Evolutionary conservation across 1,140 invertebrate genomes (phyloP), one percentile per base, ranked within the genome.

Genomic region (Chlorops oryzae): DNA sequence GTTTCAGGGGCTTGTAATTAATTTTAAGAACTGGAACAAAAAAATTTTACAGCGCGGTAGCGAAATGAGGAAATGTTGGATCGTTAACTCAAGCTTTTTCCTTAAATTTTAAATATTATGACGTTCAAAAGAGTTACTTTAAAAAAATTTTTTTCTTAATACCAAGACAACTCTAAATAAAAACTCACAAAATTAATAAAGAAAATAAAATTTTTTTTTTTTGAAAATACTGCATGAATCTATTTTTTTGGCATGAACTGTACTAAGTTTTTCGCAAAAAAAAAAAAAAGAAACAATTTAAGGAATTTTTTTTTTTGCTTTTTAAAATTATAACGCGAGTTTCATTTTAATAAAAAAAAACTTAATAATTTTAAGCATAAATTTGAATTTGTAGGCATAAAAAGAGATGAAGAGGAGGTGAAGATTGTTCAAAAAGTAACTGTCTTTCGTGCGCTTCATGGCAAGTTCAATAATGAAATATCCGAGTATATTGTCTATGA

Each of bases 11-110:
- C 22, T 47, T 15, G n/a, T n/a, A 2, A 23, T 5, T 21, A 34
- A 20, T 12, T 10, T 5, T 46, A 15, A 40, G 17, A 7, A 18
- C 27, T 6, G 45, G 12, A 15, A 32, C 9, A 32, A 32, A 32
- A 15, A 32, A 32, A 32, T 10, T 32, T 42, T 20, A 28, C 39
- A 43, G 49, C 46, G 24, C 51, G 61, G 65, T 69, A 69, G 65
- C 65, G 65, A 69, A 69, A 69, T 69, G 65, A 69, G 65, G 65
- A 57, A 64, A 61, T 65, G 61, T 58, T 69, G 65, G 65, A 69
- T 69, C 51, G 52, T 22, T 41, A 44, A 54, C 27, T 32, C 27
- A 9, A 32, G 27, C n/a, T 13, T 9, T 32, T 9, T 32, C 27
- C 27, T 32, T 37, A 43, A 37, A 9, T 18, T 34, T 42, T 18